Base-by-base conservation (phyloP, 2,888 invertebrate species). In the Melinaea menophilus region DNA sequence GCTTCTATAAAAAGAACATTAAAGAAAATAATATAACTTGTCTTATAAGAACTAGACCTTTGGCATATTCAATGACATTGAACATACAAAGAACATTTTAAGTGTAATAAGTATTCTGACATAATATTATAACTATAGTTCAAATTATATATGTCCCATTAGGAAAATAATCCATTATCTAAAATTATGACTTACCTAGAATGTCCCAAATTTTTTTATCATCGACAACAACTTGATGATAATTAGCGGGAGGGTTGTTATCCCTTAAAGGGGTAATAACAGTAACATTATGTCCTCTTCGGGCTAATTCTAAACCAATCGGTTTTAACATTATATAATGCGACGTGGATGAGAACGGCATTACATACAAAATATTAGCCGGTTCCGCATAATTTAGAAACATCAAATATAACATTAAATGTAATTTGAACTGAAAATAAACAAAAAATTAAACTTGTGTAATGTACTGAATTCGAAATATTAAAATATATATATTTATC, bases 201-300 rank as follows among this genome's bases (percentile, higher is more conserved):
- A 86, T 59, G 46, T 90, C 86, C 89, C 90, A 90, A 60, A 90
- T 87, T 61, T 80, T 75, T 66, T 77, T 81, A 57, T 82, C 71
- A 60, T 86, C 85, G 0, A 85, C 80, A 69, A 79, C 73, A 22
- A 88, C 77, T 69, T 91, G 81, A 5, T 79, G 81, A 64, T 88
- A 91, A 64, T 86, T 90, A 0, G 81, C 70, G 1, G 86, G 79
- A 4, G 82, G 79, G 12, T 82, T 75, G 0, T 75, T 72, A 58
- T 86, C 84, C 58, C 72, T 82, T 62, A 82, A 70, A 2, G 85
- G 83, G 4, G 90, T 85, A 22, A 92, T 86, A 1, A 91, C 86
- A 2, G 91, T 91, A 0, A 92, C 89, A 71, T 92, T 88, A 69
- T 92, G 92, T 0, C 92, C 92, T 59, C 88, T 81, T n/a, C 77